These are phyloP conservation scores for Epirrhoe tristata DNA, from an alignment of 2,888 invertebrate species.

Conservation along the genomic window DNA sequence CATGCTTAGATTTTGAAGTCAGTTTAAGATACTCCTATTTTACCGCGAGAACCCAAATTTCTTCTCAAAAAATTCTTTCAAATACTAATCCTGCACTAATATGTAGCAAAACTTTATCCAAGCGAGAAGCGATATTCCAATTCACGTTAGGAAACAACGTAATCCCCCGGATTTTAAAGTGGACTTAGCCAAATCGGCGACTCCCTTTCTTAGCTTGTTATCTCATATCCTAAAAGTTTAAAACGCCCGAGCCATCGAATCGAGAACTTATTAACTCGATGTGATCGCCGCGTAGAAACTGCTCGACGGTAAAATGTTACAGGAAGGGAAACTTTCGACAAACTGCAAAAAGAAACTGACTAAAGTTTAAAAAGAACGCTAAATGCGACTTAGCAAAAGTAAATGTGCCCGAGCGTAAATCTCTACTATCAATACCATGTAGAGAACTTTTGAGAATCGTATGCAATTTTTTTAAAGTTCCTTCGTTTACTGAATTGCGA, in stretches of 20 bases:
- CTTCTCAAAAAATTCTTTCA: constrained; percentile 24
- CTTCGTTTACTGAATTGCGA: constrained; percentile 3
- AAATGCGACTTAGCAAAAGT: constrained; percentile 72
- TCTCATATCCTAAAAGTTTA: constrained; percentile 85
- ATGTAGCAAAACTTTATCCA: constrained; percentile 44
- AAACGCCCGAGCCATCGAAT: constrained; percentile 83
- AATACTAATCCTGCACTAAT: constrained; percentile 37
- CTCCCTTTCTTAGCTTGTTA: constrained; percentile 83
- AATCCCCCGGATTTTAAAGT: constrained; percentile 69
- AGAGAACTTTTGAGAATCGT: constrained; percentile 10
- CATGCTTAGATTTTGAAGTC: background rate
- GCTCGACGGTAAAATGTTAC: constrained; percentile 83
- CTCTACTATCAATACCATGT: constrained; percentile 33
- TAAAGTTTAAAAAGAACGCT: constrained; percentile 80
- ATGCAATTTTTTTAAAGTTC: background rate
- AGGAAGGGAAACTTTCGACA: constrained; percentile 78
- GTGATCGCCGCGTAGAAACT: constrained; percentile 81
- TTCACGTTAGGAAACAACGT: constrained; percentile 59
- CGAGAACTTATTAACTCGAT: constrained; percentile 85
- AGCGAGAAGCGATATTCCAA: constrained; percentile 54
- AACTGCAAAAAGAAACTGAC: constrained; percentile 80
- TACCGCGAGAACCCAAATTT: background rate
- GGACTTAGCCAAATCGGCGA: constrained; percentile 81
- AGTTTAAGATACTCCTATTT: background rate
- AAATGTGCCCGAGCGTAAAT: constrained; percentile 35